phyloP scores from a whole-genome alignment of 2,888 invertebrate genomes.

The Seira sanloemensis region DNA sequence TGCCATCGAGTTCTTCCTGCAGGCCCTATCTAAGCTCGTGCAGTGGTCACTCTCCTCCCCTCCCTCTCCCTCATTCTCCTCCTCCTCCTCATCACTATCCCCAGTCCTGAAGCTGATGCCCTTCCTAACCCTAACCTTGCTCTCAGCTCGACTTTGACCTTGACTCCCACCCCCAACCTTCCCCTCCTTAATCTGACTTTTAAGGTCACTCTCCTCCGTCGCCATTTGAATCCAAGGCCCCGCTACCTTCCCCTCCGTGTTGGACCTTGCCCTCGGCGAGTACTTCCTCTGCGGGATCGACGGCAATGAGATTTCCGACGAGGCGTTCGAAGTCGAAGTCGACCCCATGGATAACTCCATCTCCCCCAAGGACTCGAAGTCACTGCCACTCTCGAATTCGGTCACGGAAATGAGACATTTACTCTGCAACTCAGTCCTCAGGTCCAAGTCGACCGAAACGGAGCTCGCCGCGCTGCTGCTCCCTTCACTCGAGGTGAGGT shows the following conservation, averaged over 20 bases:
- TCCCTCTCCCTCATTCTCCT: conserved; percentile 36
- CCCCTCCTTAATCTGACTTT: background rate
- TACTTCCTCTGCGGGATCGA: conserved; percentile 34
- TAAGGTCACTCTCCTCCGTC: conserved; percentile 29
- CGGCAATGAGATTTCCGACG: background rate
- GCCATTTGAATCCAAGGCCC: background rate
- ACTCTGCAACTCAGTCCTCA: too few species aligned
- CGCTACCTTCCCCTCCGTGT: background rate
- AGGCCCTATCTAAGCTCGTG: background rate
- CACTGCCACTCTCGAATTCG: background rate
- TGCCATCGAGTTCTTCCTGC: conserved; percentile 52
- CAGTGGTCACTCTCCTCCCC: conserved; percentile 23
- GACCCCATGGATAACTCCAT: conserved; percentile 22
- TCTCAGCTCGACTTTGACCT: background rate
- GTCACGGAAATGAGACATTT: too few species aligned
- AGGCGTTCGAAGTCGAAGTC: background rate
- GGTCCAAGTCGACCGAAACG: too few species aligned
- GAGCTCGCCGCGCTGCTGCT: too few species aligned
- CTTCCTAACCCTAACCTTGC: conserved; percentile 18
- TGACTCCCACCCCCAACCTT: conserved; percentile 25
- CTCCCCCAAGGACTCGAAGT: background rate
- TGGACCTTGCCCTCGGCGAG: conserved; percentile 2
- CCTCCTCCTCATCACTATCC: conserved; percentile 29
- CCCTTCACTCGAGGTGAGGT: too few species aligned
- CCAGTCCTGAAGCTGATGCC: conserved; percentile 42